Conservation (phyloP, 2,888 invertebrate species). For the Scaptomyza polygonia region DNA sequence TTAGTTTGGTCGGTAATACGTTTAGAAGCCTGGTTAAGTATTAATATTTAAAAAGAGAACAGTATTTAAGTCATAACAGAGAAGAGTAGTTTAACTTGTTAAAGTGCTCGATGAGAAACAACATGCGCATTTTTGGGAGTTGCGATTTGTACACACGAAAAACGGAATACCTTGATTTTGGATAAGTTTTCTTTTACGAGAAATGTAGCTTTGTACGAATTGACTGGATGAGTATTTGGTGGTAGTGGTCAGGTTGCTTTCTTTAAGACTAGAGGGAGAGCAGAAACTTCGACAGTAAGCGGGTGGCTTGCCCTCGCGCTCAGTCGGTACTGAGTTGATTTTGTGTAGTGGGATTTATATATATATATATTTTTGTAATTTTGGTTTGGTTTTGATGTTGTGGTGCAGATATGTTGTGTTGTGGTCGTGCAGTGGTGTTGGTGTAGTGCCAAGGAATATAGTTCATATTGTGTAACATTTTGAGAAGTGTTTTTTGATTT, state of each 20-base stretch:
- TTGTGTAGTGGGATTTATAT: not conserved
- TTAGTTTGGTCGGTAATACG: constrained; percentile 80
- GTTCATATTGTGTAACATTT: constrained; percentile 58
- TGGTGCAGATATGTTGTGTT: constrained; percentile 35
- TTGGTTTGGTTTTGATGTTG: constrained; percentile 26
- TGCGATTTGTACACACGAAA: constrained; percentile 63
- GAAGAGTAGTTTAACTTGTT: constrained; percentile 42
- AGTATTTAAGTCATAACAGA: constrained; percentile 26
- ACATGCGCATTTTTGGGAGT: constrained; percentile 57
- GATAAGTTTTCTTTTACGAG: constrained; percentile 84
- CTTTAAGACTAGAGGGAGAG: constrained; percentile 81
- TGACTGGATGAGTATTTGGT: constrained; percentile 81
- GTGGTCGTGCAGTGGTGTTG: constrained; percentile 36
- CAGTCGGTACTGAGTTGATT: constrained; percentile 78
- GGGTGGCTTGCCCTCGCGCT: constrained; percentile 82
- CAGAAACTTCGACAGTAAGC: constrained; percentile 85
- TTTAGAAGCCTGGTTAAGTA: constrained; percentile 52
- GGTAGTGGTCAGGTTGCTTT: constrained; percentile 80
- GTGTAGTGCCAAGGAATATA: constrained; percentile 57
- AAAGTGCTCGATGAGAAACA: constrained; percentile 42
- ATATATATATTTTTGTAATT: constrained; percentile 24
- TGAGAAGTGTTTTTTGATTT: constrained; percentile 21
- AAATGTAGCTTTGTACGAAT: constrained; percentile 83
- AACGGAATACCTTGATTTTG: constrained; percentile 85
- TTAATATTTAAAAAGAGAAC: constrained; percentile 31